Evolutionary conservation across 2,797 vertebrate genomes (phyloP), one percentile per base, ranked within the genome.

Genomic region (Cygnus olor): DNA sequence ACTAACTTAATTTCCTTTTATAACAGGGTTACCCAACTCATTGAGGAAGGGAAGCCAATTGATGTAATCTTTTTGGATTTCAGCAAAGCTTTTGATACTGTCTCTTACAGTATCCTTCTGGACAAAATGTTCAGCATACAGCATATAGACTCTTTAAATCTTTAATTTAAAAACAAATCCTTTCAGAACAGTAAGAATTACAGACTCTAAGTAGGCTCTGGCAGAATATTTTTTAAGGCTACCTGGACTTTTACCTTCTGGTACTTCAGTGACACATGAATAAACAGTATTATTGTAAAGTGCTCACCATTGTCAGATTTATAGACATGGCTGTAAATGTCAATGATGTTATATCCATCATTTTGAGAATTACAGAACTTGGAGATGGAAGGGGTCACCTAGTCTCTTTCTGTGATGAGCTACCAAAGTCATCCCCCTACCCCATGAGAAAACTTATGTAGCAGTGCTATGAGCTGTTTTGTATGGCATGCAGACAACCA

Each of bases 231-330:
- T 89, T 19, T 14, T 57, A 72, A 95, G 79, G 95, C 74, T 63
- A 42, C 15, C 6, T 66, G 17, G 38, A 34, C 30, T 77, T 87
- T 95, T 93, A 92, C 30, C 45, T 27, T 81, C 86, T 72, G 94
- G 45, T 82, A 68, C 57, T 83, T 71, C 58, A 63, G 82, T 96
- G 93, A 87, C 74, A 82, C 70, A 57, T 90, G 96, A 96, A 94
- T 96, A 96, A 95, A 94, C 95, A 49, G 38, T 64, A 72, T 94
- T 95, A 92, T n/a, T 88, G 45, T 80, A 82, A 69, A 91, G 93
- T 93, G 47, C 80, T 94, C 95, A 85, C 73, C 7, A 12, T 22
- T 57, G 57, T 44, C 34, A 66, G 80, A 94, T 97, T 96, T 96
- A 92, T 76, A 61, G 78, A 14, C 60, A 64, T 91, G 25, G 38